Evolutionary conservation across 2,888 invertebrate species (phyloP), one percentile per base, ranked within the genome.

Genomic region (Leptinotarsa haldemani): DNA sequence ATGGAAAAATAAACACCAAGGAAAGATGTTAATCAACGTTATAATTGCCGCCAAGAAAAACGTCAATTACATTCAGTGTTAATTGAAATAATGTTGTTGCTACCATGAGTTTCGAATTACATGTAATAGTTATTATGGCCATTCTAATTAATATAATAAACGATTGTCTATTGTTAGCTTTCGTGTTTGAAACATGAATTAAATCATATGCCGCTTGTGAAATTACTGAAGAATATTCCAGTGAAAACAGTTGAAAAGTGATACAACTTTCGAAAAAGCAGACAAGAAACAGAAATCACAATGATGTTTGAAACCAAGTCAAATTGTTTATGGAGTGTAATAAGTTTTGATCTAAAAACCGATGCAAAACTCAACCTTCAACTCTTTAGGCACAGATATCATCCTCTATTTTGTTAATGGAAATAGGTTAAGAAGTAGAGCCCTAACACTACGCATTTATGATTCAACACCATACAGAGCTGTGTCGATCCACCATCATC

Each of bases 1-100:
- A 30, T 61, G 61, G n/a, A 61, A 61, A 61, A 40, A 61, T 61
- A 61, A 61, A 61, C 61, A 61, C 61, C 12, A 16, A 61, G 61
- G 61, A 40, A n/a, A 61, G 61, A 61, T 30, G 61, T 40, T 61
- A 61, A 61, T 61, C 30, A 40, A 61, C 61, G 40, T 40, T 61
- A 61, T 61, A 61, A 61, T 61, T 61, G 61, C 61, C 61, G 61
- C 61, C 61, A 61, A 61, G 61, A 61, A 61, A 61, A 61, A 61
- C 16, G 61, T 61, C 61, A 61, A 61, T 61, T 61, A 61, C 16
- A 61, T 61, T n/a, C 61, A 30, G 61, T 61, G 61, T 61, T 61
- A 61, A 61, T 61, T 61, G 12, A 61, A 61, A 61, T 61, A 61
- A 61, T 61, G 61, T 61, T 61, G 61, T 61, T 18, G 61, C 61